Evolutionary conservation across 1,140 invertebrate genomes (phyloP), one percentile per base, ranked within the genome.

Genomic region (Neoseiulus cucumeris): DNA sequence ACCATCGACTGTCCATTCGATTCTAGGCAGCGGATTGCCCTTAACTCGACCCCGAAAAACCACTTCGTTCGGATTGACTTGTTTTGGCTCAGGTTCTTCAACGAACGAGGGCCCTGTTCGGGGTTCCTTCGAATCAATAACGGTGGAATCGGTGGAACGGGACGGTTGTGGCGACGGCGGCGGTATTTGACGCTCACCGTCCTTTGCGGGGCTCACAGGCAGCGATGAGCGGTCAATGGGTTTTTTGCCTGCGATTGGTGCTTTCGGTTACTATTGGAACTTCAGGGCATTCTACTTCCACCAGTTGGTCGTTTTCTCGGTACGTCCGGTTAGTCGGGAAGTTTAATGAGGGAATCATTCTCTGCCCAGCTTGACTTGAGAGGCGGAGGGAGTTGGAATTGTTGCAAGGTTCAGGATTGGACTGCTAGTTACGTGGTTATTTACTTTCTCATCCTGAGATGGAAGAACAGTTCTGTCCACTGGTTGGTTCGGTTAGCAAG

Each of bases 1-100:
- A 69, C 83, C 83, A 73, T 89, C 86, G 74, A 82, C 83, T 70
- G 82, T 87, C 88, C 88, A 91, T 44, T 78, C 79, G 47, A 90
- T 80, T 70, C 83, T 80, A 6, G 85, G 84, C 70, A 79, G 75
- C 7, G 85, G 85, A 69, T 75, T 75, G 67, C 84, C 85, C 70
- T 82, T 79, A 20, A 89, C 80, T 69, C 82, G 80, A 71, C 83
- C 85, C 55, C 81, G 79, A 29, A 89, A 80, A 42, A 78, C 74
- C 0, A 81, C 51, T 59, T 59, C 51, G 51, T 59, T 59, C 17
- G 51, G 51, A 25, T 12, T 18, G 33, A 59, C 22, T 33, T 59
- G 51, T 33, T 25, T 41, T 42, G 86, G 84, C 70, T 85, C 80
- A 25, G 87, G 75, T 64, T 83, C 80, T 72, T 85, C 79, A 33